Conservation (phyloP, 2,888 invertebrate species). For the Drosophila melanosoma region DNA sequence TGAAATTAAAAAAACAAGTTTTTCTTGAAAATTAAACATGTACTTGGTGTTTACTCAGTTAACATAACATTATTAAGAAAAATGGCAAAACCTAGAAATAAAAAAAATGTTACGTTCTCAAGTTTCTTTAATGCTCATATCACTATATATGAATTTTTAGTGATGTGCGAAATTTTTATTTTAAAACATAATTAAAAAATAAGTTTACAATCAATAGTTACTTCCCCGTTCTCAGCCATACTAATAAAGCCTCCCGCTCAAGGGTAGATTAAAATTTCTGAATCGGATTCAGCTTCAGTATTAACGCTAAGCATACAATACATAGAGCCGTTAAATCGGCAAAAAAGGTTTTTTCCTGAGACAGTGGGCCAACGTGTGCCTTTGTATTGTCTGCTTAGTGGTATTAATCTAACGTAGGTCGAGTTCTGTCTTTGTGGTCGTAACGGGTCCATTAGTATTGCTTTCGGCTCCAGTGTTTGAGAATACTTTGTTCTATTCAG, state of each 20-base stretch:
- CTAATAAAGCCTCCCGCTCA: background rate
- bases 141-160: background rate
- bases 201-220: background rate
- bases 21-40: constrained; percentile 38
- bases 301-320: constrained; percentile 26
- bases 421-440: constrained; percentile 42
- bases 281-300: constrained; percentile 58
- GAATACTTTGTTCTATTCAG: background rate
- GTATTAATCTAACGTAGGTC: constrained; percentile 49
- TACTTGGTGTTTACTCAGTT: constrained; percentile 7
- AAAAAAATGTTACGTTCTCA: background rate
- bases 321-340: too few relatives aligned
- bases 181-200: background rate
- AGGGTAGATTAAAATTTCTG: constrained; percentile 11
- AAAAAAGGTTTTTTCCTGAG: too few relatives aligned
- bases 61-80: background rate
- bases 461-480: background rate
- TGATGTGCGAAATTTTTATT: background rate
- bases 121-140: background rate
- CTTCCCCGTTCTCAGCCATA: constrained; percentile 8
- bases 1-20: constrained; percentile 36
- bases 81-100: background rate
- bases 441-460: constrained; percentile 14
- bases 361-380: too few relatives aligned
- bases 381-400: too few relatives aligned